These are phyloP conservation scores for Hydraecia micacea DNA, from an alignment of 2,888 invertebrate species.

Conservation along the genomic window DNA sequence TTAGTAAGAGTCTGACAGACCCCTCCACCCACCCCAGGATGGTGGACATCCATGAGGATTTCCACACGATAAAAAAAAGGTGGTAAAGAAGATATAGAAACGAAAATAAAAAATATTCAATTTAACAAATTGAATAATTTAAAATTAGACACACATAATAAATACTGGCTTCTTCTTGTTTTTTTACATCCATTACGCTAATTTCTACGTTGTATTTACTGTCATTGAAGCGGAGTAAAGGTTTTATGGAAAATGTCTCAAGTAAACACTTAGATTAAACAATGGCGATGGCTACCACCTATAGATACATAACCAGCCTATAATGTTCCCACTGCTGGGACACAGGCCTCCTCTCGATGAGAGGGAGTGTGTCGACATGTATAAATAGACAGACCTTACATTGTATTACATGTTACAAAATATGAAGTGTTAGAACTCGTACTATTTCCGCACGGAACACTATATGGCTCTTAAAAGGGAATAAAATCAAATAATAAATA, in stretches of 20 bases:
- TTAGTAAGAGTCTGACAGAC: too few relatives aligned
- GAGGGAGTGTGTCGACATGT: too few relatives aligned
- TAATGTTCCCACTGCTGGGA: too few relatives aligned
- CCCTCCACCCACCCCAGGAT: too few relatives aligned
- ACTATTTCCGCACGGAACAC: slow-evolving; percentile 23
- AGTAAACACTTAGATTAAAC: not conserved
- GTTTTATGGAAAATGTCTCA: not conserved
- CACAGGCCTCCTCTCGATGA: too few relatives aligned
- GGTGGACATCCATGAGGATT: too few relatives aligned
- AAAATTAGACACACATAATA: not conserved
- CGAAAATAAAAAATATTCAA: too few relatives aligned
- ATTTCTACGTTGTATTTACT: not conserved
- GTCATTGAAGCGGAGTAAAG: not conserved
- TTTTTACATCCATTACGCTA: not conserved
- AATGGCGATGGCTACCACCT: not conserved
- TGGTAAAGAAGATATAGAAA: too few relatives aligned
- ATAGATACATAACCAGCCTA: too few relatives aligned
- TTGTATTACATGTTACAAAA: not conserved
- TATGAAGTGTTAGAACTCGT: not conserved
- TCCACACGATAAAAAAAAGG: too few relatives aligned
- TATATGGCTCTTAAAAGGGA: slow-evolving; percentile 26
- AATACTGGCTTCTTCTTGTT: not conserved
- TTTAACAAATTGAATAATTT: not conserved
- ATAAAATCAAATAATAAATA: slow-evolving; percentile 61
- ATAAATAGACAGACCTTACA: too few relatives aligned